These are phyloP conservation scores for Meandrusa payeni DNA, from an alignment of 2,888 invertebrate species.

Conservation along the genomic window DNA sequence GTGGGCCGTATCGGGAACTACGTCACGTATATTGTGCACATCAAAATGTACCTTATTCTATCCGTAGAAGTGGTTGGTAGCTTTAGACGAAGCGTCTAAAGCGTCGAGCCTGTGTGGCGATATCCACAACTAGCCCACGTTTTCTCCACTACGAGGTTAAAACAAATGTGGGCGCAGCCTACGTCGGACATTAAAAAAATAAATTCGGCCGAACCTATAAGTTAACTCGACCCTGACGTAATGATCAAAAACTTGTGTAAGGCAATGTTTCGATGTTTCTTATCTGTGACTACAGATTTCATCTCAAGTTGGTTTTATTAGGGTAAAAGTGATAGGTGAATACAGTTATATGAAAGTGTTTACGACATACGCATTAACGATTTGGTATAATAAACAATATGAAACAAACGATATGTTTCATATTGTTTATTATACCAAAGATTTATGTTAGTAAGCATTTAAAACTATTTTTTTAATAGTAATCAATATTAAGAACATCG, in stretches of 20 bases:
- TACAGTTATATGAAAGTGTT: too few relatives aligned
- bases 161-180: conserved; percentile 62
- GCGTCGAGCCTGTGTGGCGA: conserved; percentile 31
- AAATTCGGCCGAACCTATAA: conserved; percentile 47
- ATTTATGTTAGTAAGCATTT: too few relatives aligned
- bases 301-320: too few relatives aligned
- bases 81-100: conserved; percentile 11
- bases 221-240: conserved; percentile 50
- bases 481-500: too few relatives aligned
- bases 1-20: conserved; percentile 50
- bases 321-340: too few relatives aligned
- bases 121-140: conserved; percentile 60
- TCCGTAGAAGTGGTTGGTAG: not conserved
- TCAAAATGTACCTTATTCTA: conserved; percentile 20
- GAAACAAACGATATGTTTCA: too few relatives aligned
- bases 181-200: conserved; percentile 52
- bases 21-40: conserved; percentile 26
- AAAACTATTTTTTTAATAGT: too few relatives aligned
- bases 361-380: too few relatives aligned
- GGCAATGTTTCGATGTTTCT: too few relatives aligned
- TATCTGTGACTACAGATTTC: too few relatives aligned
- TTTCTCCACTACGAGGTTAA: conserved; percentile 46
- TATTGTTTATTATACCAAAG: too few relatives aligned
- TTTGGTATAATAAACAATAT: too few relatives aligned
- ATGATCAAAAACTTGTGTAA: not conserved